Base-by-base conservation (phyloP, 2,797 vertebrate genomes). In the Hipposideros larvatus region DNA sequence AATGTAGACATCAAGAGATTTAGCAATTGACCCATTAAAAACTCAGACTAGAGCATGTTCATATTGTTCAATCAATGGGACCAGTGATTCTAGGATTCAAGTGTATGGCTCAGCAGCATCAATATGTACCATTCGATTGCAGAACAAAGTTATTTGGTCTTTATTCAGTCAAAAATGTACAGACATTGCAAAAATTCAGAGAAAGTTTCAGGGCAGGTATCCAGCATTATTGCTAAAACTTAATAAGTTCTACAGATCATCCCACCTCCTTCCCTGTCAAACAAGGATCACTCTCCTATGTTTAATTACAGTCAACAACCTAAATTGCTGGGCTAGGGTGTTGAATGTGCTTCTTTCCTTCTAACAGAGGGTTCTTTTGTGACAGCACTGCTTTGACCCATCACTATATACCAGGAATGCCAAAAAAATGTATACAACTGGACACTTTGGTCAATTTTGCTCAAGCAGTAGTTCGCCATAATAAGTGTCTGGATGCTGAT, bases 251-350 rank as follows among this genome's bases (percentile, higher is more conserved):
- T 95, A 21, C 43, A 97, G 83, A 87, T 95, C 59, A 89, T 46
- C 24, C 19, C 11, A 63, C 51, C 55, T 28, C 48, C 46, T 93
- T 80, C 31, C 61, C 68, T 92, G 34, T 77, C 78, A 93, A 65
- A 34, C 74, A 91, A 77, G 63, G 31, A 24, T 55, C 88, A 90
- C 87, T 95, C 96, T 95, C 78, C 59, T 22, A 5, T 86, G 48
- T 94, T 94, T 95, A 96, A 96, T 95, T 92, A 88, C 34, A 83
- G 51, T 61, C 24, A 34, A 83, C 65, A 92, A 74, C 61, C 75
- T 41, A 6, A 21, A 90, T 80, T 55, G 85, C 82, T 11, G 61
- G 24, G 53, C 24, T 68, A 34, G 48, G 16, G 11, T 61, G 11
- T 79, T 73, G 68, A 74, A 95, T 71, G 43, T 37, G 21, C 6